Conservation (phyloP, 2,888 invertebrate species). For the Hypomecis atomaria region DNA sequence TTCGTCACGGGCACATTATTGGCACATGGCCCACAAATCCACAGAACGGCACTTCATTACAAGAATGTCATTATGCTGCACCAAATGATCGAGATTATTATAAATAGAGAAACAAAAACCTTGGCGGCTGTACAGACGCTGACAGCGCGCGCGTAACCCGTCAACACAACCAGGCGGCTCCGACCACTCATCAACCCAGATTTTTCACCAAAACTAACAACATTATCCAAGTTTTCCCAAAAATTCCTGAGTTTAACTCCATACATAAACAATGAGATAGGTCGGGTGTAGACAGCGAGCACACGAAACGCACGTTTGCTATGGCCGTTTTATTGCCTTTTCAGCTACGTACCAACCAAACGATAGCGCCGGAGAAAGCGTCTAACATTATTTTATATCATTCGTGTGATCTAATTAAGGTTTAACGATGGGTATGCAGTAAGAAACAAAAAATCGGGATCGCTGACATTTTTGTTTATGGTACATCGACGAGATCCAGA, state of each 20-base stretch:
- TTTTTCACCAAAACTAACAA: conserved; percentile 70
- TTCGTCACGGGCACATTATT: conserved; percentile 79
- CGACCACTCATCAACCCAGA: conserved; percentile 58
- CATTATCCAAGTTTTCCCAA: conserved; percentile 72
- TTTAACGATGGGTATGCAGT: conserved; percentile 80
- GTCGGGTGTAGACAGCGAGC: conserved; percentile 81
- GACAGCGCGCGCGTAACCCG: conserved; percentile 57
- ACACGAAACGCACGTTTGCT: conserved; percentile 81
- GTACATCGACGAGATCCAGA: conserved; percentile 83
- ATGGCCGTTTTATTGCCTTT: conserved; percentile 77
- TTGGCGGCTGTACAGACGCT: conserved; percentile 67
- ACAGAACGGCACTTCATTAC: conserved; percentile 79
- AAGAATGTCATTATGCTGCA: conserved; percentile 82
- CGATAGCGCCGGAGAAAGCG: conserved; percentile 70
- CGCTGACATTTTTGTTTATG: conserved; percentile 86
- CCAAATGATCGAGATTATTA: conserved; percentile 80
- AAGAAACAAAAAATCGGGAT: conserved; percentile 85
- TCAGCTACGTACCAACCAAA: conserved; percentile 62
- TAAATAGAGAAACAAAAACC: conserved; percentile 81
- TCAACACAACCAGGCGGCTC: conserved; percentile 53
- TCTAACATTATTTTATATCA: conserved; percentile 79
- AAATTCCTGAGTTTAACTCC: conserved; percentile 81
- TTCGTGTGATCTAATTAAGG: conserved; percentile 82
- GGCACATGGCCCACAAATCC: conserved; percentile 82
- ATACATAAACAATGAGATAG: conserved; percentile 85